Evolutionary conservation across 2,888 invertebrate species (phyloP), one percentile per base, ranked within the genome.

Genomic region (Elgonia sp.): DNA sequence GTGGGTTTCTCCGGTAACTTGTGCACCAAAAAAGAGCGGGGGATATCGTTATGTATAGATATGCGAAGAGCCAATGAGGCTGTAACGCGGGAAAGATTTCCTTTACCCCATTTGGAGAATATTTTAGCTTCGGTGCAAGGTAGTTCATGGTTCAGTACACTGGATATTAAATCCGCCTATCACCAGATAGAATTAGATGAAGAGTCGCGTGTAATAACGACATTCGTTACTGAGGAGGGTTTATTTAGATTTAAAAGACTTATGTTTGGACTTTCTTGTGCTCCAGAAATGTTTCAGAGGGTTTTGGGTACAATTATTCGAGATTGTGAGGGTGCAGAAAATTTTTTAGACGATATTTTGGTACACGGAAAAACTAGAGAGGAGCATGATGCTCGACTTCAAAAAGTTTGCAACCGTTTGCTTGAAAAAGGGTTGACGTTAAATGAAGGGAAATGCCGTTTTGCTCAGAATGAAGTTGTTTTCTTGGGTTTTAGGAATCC

Each of bases 121-220:
- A 42, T 89, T 12, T 79, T 86, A 53, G 9, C 84, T 5, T 84
- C 89, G 60, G 18, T 91, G 0, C 77, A 80, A 10, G 89, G 90
- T 57, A 89, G 89, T 20, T 87, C 82, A 60, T 81, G 75, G 18
- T 92, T 91, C 62, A 89, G 88, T n/a, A 89, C 80, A 63, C 53
- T 91, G 20, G 94, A 94, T 81, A 81, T 94, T 6, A 92, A 92
- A 70, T 89, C 92, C 42, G 94, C 93, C 0, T 94, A 93, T 87
- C 94, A 94, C 88, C 94, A 94, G 84, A 82, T 94, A 29, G 29
- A 29, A 29, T 29, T 29, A 29, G 29, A 29, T 29, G 29, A 29
- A 29, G 29, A 29, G 29, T 29, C 29, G 29, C 29, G 29, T 29
- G 29, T 29, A 29, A 29, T 29, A 29, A 29, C 29, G 29, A 29